Evolutionary conservation across 2,888 invertebrate species (phyloP).

Genomic region (Coleophora flavipennella): DNA sequence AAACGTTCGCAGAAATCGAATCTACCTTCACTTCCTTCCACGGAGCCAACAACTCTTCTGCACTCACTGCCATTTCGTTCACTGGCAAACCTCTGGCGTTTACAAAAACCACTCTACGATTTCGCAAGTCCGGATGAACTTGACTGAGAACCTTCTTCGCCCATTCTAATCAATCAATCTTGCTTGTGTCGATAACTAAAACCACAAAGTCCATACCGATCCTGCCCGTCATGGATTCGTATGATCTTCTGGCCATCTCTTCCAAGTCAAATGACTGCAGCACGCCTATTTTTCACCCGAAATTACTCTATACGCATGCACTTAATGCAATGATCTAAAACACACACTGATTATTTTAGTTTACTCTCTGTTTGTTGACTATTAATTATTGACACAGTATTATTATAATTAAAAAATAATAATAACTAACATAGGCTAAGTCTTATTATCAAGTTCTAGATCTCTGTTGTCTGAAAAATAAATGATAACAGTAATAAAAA

Average conservation of each 20-base stretch:
- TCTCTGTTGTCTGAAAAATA: no score
- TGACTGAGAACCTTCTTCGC: constrained; percentile 41
- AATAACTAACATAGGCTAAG: no score
- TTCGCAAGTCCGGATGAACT: constrained; percentile 52
- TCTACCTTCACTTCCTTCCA: constrained; percentile 46
- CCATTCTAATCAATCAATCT: constrained; percentile 56
- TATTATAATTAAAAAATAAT: no score
- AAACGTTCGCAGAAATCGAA: constrained; percentile 49
- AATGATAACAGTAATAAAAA: no score
- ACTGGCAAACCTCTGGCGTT: constrained; percentile 52
- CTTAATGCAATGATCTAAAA: no score
- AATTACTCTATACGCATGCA: constrained; percentile 42
- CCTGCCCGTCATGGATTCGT: constrained; percentile 35
- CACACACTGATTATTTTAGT: no score
- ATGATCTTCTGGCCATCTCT: constrained; percentile 39
- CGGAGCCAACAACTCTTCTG: constrained; percentile 44
- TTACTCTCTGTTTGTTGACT: no score
- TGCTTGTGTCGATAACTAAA: constrained; percentile 50
- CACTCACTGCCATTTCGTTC: constrained; percentile 50
- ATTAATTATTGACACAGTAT: no score
- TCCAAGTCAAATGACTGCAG: constrained; percentile 44
- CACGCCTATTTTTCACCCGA: constrained; percentile 49
- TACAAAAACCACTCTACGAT: constrained; percentile 50
- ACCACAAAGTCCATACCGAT: constrained; percentile 56
- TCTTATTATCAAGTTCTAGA: no score